A percentile compares a stretch with the other conserved stretches of the same genome.
Conservation (phyloP, 2,888 invertebrate species). For the Autographa gamma region DNA sequence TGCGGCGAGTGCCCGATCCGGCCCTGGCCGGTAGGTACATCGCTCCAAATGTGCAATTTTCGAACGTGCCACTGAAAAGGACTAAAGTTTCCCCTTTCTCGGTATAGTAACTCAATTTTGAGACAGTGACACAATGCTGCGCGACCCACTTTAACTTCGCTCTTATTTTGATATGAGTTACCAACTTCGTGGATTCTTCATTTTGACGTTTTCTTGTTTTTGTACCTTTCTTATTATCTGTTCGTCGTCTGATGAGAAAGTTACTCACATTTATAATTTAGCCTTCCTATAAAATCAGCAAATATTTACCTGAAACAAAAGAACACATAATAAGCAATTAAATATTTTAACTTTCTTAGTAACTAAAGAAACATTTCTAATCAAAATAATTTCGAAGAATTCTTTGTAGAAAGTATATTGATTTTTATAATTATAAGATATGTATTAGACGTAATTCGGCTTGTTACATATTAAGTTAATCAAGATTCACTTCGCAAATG, state of each 20-base stretch:
- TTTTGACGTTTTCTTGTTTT: conserved; percentile 51
- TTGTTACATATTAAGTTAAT: not conserved
- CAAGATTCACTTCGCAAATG: not conserved
- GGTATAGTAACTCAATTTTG: conserved; percentile 77
- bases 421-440: not conserved
- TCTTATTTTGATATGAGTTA: conserved; percentile 70
- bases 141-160: conserved; percentile 71
- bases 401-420: not conserved
- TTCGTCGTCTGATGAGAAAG: not conserved
- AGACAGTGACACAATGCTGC: conserved; percentile 74
- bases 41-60: conserved; percentile 77
- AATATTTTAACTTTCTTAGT: too few species aligned
- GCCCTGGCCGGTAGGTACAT: conserved; percentile 53
- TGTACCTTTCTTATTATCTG: conserved; percentile 8
- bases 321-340: conserved; percentile 12
- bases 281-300: conserved; percentile 7
- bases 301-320: conserved; percentile 53
- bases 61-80: conserved; percentile 73
- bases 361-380: too few species aligned
- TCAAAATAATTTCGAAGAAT: too few species aligned
- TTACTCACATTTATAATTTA: conserved; percentile 9
- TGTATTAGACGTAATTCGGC: not conserved
- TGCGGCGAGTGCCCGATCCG: conserved; percentile 67
- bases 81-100: conserved; percentile 69
- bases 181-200: conserved; percentile 53